phyloP scores from a whole-genome alignment of 1,140 invertebrate species.

The Vanessa atalanta region DNA sequence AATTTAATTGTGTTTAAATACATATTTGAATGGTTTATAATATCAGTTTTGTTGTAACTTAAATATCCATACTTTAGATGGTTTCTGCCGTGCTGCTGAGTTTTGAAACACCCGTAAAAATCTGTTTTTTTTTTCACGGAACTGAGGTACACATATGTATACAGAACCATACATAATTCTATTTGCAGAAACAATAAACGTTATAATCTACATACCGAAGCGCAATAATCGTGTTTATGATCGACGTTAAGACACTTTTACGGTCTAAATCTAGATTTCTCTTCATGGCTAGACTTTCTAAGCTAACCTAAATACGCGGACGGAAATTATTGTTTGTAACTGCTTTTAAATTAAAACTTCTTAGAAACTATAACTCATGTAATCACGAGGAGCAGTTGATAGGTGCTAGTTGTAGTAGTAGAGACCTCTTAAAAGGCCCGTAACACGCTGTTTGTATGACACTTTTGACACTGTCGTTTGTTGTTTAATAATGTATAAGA shows the following conservation, averaged over 20 bases:
- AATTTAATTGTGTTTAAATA: no score
- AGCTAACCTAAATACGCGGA: conserved; percentile 45
- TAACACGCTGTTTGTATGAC: background rate
- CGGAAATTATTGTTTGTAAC: conserved; percentile 45
- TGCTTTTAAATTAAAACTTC: conserved; percentile 48
- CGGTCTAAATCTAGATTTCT: conserved; percentile 53
- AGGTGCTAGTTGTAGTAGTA: background rate
- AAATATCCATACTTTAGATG: no score
- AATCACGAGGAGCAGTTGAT: conserved; percentile 11
- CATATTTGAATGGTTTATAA: no score
- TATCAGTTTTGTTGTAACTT: no score
- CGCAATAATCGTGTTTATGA: conserved; percentile 37
- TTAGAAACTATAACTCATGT: conserved; percentile 32
- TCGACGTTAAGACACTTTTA: conserved; percentile 45
- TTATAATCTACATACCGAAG: conserved; percentile 29
- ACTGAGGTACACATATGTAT: background rate
- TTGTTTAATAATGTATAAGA: no score
- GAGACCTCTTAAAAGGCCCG: background rate
- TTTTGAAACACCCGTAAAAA: background rate
- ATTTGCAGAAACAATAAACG: conserved; percentile 35
- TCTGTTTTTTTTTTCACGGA: background rate
- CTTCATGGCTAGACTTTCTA: conserved; percentile 48
- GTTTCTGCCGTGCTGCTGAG: no score
- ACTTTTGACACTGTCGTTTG: background rate
- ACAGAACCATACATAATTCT: conserved; percentile 17